Percentiles rank a stretch among this genome's conserved stretches.
These are phyloP conservation scores for Phalacrocorax brasilianus DNA, from an alignment of 2,113 vertebrate species.

Conservation along the genomic window DNA sequence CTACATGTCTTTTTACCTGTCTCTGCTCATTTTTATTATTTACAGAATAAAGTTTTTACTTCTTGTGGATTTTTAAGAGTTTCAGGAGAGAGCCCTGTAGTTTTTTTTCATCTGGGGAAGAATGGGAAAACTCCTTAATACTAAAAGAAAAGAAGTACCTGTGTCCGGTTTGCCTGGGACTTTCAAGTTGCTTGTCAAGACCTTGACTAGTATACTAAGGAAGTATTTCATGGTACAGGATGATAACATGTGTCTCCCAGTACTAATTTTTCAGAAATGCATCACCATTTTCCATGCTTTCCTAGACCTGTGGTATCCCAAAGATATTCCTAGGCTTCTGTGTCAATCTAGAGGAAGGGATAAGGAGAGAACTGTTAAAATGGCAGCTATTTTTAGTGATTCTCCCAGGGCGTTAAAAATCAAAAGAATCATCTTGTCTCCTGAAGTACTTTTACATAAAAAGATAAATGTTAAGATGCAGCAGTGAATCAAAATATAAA, in stretches of 20 bases:
- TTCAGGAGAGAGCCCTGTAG: not conserved
- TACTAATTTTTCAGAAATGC: not conserved
- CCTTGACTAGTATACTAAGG: not conserved
- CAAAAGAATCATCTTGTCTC: not conserved
- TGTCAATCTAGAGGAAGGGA: not conserved
- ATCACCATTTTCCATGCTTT: not conserved
- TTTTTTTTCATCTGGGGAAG: not conserved
- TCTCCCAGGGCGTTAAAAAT: not conserved
- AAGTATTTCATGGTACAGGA: not conserved
- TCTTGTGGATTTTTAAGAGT: not conserved
- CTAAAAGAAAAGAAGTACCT: not conserved
- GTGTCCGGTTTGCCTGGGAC: not conserved
- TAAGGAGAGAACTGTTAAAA: not conserved
- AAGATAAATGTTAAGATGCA: not conserved
- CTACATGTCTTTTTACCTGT: not conserved
- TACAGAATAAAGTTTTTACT: not conserved
- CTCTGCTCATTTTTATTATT: not conserved
- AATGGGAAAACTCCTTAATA: not conserved
- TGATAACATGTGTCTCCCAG: not conserved
- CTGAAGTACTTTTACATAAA: not conserved
- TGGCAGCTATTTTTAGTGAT: not conserved
- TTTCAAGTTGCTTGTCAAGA: not conserved
- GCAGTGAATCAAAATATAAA: not conserved
- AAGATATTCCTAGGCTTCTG: not conserved
- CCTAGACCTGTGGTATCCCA: not conserved